Base-by-base conservation (phyloP, 2,888 invertebrate species). In the Netelia inedita region DNA sequence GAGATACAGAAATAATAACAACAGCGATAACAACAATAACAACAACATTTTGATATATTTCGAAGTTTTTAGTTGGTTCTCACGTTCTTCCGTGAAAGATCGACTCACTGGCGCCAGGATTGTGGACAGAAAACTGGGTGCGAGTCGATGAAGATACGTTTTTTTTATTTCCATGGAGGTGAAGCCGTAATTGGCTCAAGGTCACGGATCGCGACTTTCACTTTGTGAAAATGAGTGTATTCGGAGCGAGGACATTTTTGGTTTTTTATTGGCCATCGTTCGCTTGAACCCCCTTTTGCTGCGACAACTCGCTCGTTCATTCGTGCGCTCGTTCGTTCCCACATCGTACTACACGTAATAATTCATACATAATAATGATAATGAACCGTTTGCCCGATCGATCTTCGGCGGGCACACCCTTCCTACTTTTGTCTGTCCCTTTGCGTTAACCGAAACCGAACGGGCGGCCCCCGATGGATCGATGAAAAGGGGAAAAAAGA, bases 331-430 rank as follows among this genome's bases (percentile, higher is more conserved):
- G 43, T 19, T 43, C 41, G 35, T 35, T 41, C 8, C 16, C 35
- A 41, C 11, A 19, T 65, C 43, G 43, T 43, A 65, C 43, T n/a
- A n/a, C 14, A n/a, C n/a, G n/a, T 50, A 14, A 50, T 14, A 50
- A 61, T 46, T 63, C 28, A 74, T 10, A 11, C 28, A 23, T 35
- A 65, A 68, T 69, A 75, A 75, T 61, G 11, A 41, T 61, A 74
- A 74, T 59, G 28, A n/a, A 65, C 61, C 61, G 63, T 82, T 69
- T 46, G 53, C 43, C 63, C 41, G 53, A 79, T 85, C 74, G 69
- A 81, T 78, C 57, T 57, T 68, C 63, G n/a, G 10, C 63, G 16
- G 55, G 57, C 63, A 14, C 69, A 19, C 57, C 65, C 63, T 46
- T 57, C 55, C 50, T 8, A 65, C 1, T 23, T 50, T 81, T 74